Base-by-base conservation (phyloP, 2,888 invertebrate genomes). In the Hypomecis atomaria region DNA sequence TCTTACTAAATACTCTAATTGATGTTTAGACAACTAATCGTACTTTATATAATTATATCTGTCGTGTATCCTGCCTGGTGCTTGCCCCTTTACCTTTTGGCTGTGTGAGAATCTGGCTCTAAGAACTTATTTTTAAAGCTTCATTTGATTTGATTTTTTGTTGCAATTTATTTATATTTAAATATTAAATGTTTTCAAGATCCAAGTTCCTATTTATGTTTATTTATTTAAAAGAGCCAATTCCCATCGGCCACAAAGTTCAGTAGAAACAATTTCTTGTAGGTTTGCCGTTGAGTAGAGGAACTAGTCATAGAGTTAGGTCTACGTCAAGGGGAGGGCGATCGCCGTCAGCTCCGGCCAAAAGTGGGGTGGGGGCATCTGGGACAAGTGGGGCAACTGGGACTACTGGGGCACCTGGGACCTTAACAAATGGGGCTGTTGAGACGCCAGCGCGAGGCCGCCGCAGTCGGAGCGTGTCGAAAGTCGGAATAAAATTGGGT, bases 221-320 rank as follows among this genome's bases (percentile, higher is more conserved):
- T 52, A 34, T 37, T 8, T 1, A 53, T 37, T 47, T 40, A 45
- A 33, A 54, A 76, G 85, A 86, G 85, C 84, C 82, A 78, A 71
- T 82, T 83, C 85, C 86, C 83, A 75, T 54, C 69, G 81, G 82
- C 78, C 79, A 78, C 72, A 78, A 75, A 78, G 69, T 79, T 81
- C 72, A 84, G 85, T 81, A 81, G 82, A 79, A 75, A 78, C 60
- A 85, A 88, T 90, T 83, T 90, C 85, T 88, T 90, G 88, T 94
- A 91, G 94, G 94, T 88, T 94, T 94, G 88, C 94, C 94, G 92
- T 95, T 94, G 90, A 94, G 94, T 91, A 94, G 94, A 87, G 93
- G 93, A 73, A 88, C 91, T 86, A 93, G 94, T 90, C 92, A 90
- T 90, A 94, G 94, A 81, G 90, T 94, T 86, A 93, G 94, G 85